Percentiles rank a stretch among this genome's conserved stretches.
Evolutionary conservation across 2,797 vertebrate species (phyloP).

Genomic region (Galaxias olidus): DNA sequence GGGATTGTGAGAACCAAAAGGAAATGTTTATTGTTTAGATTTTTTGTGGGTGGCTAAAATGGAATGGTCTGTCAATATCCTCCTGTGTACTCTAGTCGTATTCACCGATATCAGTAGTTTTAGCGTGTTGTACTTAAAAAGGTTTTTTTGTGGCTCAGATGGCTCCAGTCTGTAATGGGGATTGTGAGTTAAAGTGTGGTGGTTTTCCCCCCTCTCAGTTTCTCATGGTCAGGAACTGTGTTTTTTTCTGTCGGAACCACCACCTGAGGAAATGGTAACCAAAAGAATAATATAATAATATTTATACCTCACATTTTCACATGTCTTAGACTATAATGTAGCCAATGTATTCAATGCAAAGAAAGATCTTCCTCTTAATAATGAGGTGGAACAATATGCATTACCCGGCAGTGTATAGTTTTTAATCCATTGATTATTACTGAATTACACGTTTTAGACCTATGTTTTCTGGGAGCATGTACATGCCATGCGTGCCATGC

Average conservation of each 20-base stretch:
- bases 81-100: too few relatives aligned
- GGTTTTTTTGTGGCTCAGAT: too few relatives aligned
- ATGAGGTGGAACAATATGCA: not conserved
- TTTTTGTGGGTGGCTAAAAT: too few relatives aligned
- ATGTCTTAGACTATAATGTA: not conserved
- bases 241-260: not conserved
- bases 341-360: constrained; percentile 7
- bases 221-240: not conserved
- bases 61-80: too few relatives aligned
- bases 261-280: constrained; percentile 24
- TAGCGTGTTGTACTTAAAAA: too few relatives aligned
- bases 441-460: not conserved
- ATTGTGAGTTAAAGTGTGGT: constrained; percentile 10
- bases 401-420: not conserved
- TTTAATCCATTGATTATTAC: not conserved
- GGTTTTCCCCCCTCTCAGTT: constrained; percentile 8
- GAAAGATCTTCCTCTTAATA: not conserved
- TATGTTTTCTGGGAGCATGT: not conserved
- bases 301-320: constrained; percentile 37
- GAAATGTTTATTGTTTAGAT: too few relatives aligned
- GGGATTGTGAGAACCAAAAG: too few relatives aligned
- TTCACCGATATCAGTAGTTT: too few relatives aligned
- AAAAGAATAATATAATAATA: too few relatives aligned
- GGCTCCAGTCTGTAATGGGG: constrained; percentile 2
- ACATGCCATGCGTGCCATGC: not conserved